Conservation (phyloP, 2,113 vertebrate genomes). For the Tapirus terrestris region DNA sequence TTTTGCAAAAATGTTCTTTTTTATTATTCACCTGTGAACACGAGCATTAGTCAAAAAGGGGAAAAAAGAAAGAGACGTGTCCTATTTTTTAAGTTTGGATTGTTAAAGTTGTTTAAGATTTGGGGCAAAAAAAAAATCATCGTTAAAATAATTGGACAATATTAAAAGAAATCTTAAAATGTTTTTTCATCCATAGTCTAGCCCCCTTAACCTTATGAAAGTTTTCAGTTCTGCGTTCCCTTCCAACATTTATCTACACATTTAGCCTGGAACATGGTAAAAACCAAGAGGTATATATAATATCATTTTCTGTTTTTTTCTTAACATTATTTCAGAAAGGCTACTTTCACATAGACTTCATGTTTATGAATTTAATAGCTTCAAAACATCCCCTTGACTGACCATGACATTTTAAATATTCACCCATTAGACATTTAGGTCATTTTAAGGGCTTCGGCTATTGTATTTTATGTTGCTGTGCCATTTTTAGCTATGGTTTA, state of each 20-base stretch:
- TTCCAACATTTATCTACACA: neutral
- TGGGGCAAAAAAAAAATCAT: neutral
- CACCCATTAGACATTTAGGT: neutral
- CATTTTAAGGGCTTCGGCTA: too few species aligned
- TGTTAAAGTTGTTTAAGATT: neutral
- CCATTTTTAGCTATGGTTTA: too few species aligned
- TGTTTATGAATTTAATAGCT: neutral
- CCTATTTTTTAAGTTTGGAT: neutral
- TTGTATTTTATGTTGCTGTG: neutral
- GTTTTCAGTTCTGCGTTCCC: neutral
- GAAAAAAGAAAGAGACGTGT: neutral
- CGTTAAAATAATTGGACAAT: neutral
- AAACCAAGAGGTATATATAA: neutral
- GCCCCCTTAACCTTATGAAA: neutral
- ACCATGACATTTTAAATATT: neutral
- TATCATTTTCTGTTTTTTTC: neutral
- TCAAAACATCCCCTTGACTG: neutral
- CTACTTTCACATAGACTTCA: neutral
- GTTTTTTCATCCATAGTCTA: neutral
- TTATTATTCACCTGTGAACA: conserved; percentile 4
- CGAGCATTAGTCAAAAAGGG: neutral
- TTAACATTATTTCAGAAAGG: neutral
- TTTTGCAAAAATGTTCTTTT: conserved; percentile 40
- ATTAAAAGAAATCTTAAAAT: neutral
- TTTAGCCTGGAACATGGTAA: neutral